Evolutionary conservation across 1,140 invertebrate species (phyloP), one percentile per base, ranked within the genome.

Genomic region (Rhyacophila brunnea): DNA sequence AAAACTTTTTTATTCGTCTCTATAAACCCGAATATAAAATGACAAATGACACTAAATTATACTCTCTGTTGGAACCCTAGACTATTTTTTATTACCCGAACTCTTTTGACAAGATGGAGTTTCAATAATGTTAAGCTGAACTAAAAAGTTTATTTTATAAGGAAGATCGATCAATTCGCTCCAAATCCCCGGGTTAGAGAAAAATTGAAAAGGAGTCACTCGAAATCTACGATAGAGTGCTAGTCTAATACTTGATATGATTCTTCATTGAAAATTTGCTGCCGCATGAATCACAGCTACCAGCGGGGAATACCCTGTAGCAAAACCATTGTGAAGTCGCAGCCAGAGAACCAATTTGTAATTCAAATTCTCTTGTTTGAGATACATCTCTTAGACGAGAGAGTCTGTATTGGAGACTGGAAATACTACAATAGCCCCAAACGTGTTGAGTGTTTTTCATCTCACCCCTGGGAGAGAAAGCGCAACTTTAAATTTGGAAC

Each of bases 321-420:
- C 46, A 23, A 38, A 18, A 50, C 20, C n/a, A 14, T 28, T 28
- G 23, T 28, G 9, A 28, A 28, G 23, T 28, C 23, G 23, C 23
- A 28, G 23, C 23, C 23, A 28, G 23, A 28, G 23, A 42, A 47
- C 43, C 52, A 61, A 62, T 62, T 62, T 62, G 60, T 62, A 62
- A 62, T 62, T 62, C 60, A 62, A 57, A 62, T 62, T 62, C 23
- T 50, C 47, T 52, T 56, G 53, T 62, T 56, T 55, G 60, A 44
- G 52, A 56, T 42, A 62, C 53, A 44, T 57, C 54, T 47, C 43
- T 62, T 64, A 93, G 28, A 42, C 17, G 38, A 19, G 38, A 52
- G 23, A 32, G 17, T 11, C 19, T 20, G 46, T 48, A 28, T 32
- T 18, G 15, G 15, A 36, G 32, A n/a, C 48, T 13, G 48, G 23